Evolutionary conservation across 2,888 invertebrate genomes (phyloP).

Genomic region (Atherix ibis): DNA sequence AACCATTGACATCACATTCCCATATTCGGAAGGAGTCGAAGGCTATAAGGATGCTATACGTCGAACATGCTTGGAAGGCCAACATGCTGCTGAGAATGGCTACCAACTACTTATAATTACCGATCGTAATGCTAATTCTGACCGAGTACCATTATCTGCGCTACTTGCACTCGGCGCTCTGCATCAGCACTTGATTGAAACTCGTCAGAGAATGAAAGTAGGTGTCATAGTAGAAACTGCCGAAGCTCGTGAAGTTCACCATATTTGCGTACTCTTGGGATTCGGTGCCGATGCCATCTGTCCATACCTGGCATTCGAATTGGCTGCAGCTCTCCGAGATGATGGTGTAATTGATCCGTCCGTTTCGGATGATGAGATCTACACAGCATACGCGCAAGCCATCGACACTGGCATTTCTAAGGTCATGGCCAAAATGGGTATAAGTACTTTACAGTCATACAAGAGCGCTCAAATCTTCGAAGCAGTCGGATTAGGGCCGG

Average conservation of each 20-base stretch:
- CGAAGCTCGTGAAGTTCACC: conserved; percentile 91
- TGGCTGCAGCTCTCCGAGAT: conserved; percentile 69
- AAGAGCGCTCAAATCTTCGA: conserved; percentile 99
- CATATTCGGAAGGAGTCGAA: conserved; percentile 49
- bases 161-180: conserved; percentile 80
- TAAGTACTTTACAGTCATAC: conserved; percentile 95
- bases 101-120: conserved; percentile 78
- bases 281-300: conserved; percentile 98
- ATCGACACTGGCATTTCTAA: conserved; percentile 82
- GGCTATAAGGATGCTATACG: conserved; percentile 70
- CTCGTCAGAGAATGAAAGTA: conserved; percentile 89
- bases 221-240: conserved; percentile 91
- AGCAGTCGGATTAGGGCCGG: conserved; percentile 85
- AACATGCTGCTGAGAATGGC: conserved; percentile 56
- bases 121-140: conserved; percentile 52
- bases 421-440: conserved; percentile 99
- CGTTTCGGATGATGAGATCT: conserved; percentile 66
- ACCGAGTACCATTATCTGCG: conserved; percentile 59
- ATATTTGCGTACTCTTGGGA: conserved; percentile 85
- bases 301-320: conserved; percentile 90
- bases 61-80: conserved; percentile 64
- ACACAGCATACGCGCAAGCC: conserved; percentile 75
- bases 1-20: conserved; percentile 81
- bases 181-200: conserved; percentile 90
- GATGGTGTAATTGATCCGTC: conserved; percentile 68